These are phyloP conservation scores for Tragopan temminckii DNA, from an alignment of 2,797 vertebrate genomes.

Conservation along the genomic window DNA sequence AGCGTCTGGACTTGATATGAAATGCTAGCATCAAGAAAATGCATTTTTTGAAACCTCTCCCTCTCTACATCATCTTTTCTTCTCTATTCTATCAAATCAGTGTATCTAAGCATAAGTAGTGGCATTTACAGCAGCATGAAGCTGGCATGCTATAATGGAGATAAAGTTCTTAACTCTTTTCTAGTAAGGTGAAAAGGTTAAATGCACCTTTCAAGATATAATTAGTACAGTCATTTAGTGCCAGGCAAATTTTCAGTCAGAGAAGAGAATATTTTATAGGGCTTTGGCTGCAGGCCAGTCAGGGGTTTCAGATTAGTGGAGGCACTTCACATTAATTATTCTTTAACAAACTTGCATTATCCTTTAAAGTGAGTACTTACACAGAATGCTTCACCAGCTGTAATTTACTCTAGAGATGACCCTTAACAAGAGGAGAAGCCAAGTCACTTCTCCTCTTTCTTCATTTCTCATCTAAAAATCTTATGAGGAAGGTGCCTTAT, in stretches of 20 bases:
- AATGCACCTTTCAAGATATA: conserved; percentile 27
- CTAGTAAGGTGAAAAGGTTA: neutral
- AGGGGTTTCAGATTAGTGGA: neutral
- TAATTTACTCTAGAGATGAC: neutral
- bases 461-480: neutral
- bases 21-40: neutral
- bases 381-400: neutral
- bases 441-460: neutral
- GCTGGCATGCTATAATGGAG: neutral
- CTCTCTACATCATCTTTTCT: neutral
- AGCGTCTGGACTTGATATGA: neutral
- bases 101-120: neutral
- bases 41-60: neutral
- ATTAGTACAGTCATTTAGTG: conserved; percentile 1
- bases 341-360: neutral
- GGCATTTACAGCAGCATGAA: neutral
- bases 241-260: conserved; percentile 1
- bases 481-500: neutral
- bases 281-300: neutral
- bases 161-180: neutral
- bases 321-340: neutral
- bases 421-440: neutral
- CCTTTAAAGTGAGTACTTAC: neutral
- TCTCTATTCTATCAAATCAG: neutral
- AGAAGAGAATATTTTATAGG: neutral